A percentile compares a stretch with the other conserved stretches of the same genome.
Conservation (phyloP, 92 coral and sea anemone genomes). For the Ricordea florida region DNA sequence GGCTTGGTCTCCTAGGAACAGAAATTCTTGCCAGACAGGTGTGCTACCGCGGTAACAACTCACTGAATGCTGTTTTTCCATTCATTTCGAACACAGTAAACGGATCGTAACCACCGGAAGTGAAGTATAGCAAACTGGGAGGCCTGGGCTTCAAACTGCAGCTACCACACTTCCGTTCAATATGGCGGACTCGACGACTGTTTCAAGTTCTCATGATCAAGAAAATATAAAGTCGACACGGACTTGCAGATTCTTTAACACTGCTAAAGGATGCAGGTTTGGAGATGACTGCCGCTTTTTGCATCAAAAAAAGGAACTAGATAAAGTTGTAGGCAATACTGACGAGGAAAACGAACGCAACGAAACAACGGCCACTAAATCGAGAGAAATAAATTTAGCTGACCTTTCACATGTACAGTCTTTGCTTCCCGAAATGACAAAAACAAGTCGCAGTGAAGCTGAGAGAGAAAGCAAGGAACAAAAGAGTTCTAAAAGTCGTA, state of each 20-base stretch:
- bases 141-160: not conserved
- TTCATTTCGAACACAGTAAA: constrained; percentile 12
- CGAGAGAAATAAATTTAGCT: too few species aligned
- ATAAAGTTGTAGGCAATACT: not conserved
- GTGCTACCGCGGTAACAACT: constrained; percentile 23
- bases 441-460: too few species aligned
- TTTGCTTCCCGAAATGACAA: too few species aligned
- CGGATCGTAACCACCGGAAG: constrained; percentile 39
- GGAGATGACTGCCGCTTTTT: constrained; percentile 76
- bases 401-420: too few species aligned
- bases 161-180: constrained; percentile 9
- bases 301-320: constrained; percentile 6
- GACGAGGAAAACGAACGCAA: not conserved
- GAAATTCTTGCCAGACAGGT: constrained; percentile 25
- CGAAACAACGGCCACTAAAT: too few species aligned
- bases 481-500: not conserved
- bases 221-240: not conserved
- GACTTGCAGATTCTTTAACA: constrained; percentile 70
- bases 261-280: constrained; percentile 60
- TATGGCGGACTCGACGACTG: constrained; percentile 36
- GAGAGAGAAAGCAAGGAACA: not conserved
- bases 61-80: not conserved
- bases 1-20: constrained; percentile 31
- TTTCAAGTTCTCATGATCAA: not conserved
- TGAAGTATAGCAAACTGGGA: not conserved